These are phyloP conservation scores for Trissolcus brochymenae DNA, from an alignment of 2,888 invertebrate genomes.

Conservation along the genomic window DNA sequence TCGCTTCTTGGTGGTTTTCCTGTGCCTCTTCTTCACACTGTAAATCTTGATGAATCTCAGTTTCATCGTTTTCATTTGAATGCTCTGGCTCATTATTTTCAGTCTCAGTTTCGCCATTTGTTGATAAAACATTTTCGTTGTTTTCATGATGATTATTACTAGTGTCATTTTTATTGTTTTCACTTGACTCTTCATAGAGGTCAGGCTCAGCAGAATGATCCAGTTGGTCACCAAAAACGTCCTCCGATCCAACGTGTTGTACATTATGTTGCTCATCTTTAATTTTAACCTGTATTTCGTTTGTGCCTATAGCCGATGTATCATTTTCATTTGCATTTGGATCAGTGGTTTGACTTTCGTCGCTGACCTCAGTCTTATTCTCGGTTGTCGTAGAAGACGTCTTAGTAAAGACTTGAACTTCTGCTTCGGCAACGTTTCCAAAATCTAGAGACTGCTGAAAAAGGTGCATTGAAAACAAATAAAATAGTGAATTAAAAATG, in stretches of 20 bases:
- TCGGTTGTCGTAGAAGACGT: not conserved
- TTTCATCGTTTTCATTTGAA: no score
- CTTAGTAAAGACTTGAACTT: no score
- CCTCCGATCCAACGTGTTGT: not conserved
- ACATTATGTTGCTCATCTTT: not conserved
- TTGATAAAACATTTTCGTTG: no score
- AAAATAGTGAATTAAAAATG: not conserved
- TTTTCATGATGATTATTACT: not conserved
- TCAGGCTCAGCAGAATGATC: slow-evolving; percentile 5
- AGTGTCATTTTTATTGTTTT: not conserved
- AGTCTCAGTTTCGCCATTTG: no score
- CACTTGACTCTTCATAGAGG: not conserved
- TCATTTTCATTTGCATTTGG: slow-evolving; percentile 12
- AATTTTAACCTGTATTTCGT: slow-evolving; percentile 15
- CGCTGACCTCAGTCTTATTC: slow-evolving; percentile 26
- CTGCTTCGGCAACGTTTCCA: no score
- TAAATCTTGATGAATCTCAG: no score
- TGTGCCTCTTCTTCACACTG: no score
- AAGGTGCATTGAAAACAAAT: no score
- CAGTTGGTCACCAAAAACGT: slow-evolving; percentile 17
- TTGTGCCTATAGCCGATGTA: not conserved
- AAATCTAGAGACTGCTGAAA: no score
- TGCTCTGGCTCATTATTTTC: no score
- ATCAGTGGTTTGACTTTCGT: slow-evolving; percentile 12
- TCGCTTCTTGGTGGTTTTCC: no score